These are phyloP conservation scores for Drosophila parthenogenetica DNA, from an alignment of 2,888 invertebrate genomes.

Conservation along the genomic window DNA sequence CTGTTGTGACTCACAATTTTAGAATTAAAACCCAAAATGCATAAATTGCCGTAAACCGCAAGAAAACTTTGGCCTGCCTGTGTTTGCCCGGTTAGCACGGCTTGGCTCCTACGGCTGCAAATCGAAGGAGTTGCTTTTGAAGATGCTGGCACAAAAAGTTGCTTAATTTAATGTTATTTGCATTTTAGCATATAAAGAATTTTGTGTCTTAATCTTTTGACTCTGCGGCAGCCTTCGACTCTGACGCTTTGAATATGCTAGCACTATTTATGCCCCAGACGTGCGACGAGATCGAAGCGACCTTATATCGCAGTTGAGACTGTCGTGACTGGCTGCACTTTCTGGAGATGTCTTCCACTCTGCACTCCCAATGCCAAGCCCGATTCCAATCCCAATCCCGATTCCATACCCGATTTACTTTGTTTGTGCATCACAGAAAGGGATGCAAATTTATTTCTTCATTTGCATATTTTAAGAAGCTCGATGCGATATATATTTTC, in stretches of 20 bases:
- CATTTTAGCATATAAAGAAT: conserved; percentile 85
- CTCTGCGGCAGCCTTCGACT: conserved; percentile 48
- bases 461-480: conserved; percentile 85
- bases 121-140: conserved; percentile 48
- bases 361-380: neutral
- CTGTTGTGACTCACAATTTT: conserved; percentile 80
- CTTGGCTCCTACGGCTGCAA: conserved; percentile 54
- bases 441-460: conserved; percentile 85
- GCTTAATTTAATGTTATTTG: conserved; percentile 85
- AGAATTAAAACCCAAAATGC: conserved; percentile 78
- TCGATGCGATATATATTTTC: conserved; percentile 79
- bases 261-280: conserved; percentile 81
- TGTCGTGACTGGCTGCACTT: conserved; percentile 65
- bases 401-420: neutral
- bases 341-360: conserved; percentile 26
- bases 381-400: too few species aligned
- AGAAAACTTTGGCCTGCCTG: conserved; percentile 76
- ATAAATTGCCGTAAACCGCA: conserved; percentile 81
- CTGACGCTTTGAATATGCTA: conserved; percentile 76
- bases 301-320: conserved; percentile 6
- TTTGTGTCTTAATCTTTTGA: conserved; percentile 85
- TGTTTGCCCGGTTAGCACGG: conserved; percentile 7
- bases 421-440: conserved; percentile 67
- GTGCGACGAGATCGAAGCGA: conserved; percentile 10
- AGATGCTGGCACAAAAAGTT: conserved; percentile 74